These are phyloP conservation scores for Theristicus caerulescens DNA, from an alignment of 2,113 vertebrate genomes.

Conservation along the genomic window DNA sequence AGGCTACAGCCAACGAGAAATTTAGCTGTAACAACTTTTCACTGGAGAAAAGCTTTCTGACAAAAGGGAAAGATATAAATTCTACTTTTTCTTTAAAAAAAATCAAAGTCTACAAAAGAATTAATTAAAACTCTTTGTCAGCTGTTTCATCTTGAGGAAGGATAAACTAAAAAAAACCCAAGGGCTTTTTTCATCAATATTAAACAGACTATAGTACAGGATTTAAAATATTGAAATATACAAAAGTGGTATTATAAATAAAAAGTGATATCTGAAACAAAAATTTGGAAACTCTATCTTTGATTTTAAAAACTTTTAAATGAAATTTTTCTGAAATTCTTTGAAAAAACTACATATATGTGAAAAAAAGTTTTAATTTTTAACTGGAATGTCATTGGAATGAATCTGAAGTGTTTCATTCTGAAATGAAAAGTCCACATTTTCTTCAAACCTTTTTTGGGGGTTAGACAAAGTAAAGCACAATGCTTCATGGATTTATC, in stretches of 20 bases:
- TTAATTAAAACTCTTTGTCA: not conserved
- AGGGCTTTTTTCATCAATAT: not conserved
- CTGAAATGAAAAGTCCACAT: not conserved
- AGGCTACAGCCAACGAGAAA: not conserved
- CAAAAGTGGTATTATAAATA: not conserved
- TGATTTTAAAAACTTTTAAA: not conserved
- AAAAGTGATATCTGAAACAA: not conserved
- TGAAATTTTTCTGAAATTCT: not conserved
- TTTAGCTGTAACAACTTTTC: not conserved
- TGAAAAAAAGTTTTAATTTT: not conserved
- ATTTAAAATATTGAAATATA: not conserved
- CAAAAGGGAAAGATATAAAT: not conserved
- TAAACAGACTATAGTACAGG: not conserved
- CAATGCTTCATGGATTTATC: not conserved
- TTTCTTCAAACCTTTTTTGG: not conserved
- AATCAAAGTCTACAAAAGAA: not conserved
- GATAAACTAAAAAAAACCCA: not conserved
- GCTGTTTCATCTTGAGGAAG: not conserved
- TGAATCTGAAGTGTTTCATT: not conserved
- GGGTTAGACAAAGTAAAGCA: not conserved
- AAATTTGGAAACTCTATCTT: not conserved
- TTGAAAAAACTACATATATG: not conserved
- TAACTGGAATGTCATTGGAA: not conserved
- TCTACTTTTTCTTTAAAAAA: not conserved
- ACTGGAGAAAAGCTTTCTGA: not conserved